Evolutionary conservation across 2,797 vertebrate species (phyloP).

Genomic region (Lagorchestes hirsutus): DNA sequence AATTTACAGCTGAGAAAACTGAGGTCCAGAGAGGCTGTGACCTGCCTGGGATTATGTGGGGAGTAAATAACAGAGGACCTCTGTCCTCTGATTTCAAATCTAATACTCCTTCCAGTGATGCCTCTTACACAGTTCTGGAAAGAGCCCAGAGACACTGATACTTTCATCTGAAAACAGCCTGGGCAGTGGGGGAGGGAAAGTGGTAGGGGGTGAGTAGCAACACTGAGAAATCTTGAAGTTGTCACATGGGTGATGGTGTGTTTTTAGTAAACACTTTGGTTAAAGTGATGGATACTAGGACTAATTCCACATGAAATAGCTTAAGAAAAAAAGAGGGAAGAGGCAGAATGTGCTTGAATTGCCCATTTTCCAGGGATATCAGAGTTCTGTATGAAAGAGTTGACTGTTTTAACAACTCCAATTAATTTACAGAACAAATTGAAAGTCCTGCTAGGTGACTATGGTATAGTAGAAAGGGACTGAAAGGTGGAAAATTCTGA

Average conservation of each 20-base stretch:
- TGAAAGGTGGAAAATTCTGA: neutral
- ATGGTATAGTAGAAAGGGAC: neutral
- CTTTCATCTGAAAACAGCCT: neutral
- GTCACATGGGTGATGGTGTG: neutral
- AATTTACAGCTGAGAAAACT: neutral
- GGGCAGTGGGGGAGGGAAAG: neutral
- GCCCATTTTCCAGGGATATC: neutral
- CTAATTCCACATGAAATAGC: conserved; percentile 18
- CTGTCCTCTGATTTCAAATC: neutral
- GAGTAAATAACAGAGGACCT: neutral
- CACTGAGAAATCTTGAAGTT: neutral
- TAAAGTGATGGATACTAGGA: conserved; percentile 59
- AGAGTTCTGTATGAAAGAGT: conserved; percentile 5
- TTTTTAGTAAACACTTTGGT: conserved; percentile 21
- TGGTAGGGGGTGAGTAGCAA: neutral
- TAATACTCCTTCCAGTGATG: neutral
- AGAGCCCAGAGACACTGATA: neutral
- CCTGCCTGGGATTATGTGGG: neutral
- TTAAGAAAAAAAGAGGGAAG: conserved; percentile 17
- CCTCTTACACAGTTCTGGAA: neutral
- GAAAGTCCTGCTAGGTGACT: neutral
- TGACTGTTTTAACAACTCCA: neutral
- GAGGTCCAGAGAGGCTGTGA: neutral
- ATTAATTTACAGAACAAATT: neutral
- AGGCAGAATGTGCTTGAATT: neutral